Evolutionary conservation across 2,113 vertebrate species (phyloP), one percentile per base, ranked within the genome.

Genomic region (Malurus melanocephalus): DNA sequence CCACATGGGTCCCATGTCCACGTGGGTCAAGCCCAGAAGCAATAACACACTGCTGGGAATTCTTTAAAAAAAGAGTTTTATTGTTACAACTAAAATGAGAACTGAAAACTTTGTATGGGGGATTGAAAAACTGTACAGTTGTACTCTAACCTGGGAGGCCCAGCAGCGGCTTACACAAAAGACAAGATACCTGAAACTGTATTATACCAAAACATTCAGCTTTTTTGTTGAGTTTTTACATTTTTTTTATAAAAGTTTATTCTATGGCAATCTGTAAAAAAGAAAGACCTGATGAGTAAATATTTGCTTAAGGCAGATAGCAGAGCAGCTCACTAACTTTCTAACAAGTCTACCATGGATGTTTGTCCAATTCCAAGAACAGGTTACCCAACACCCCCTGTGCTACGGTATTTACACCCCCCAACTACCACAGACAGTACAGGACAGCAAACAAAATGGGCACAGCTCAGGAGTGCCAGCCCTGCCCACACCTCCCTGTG

Each of bases 251-350:
- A 97, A 97, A 93, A 93, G 88, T 96, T 96, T 96, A 94, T 95
- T 97, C 96, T 96, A 95, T 85, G 97, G 96, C 96, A 97, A 95
- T 94, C 95, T 95, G 92, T 97, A 95, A 97, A 97, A 97, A 97
- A 96, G 84, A 97, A 97, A 74, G 96, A 93, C 97, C 96, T 88
- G 95, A 93, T 94, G 96, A 97, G 97, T 97, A 97, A 95, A 95
- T 97, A 95, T 94, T 90, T 96, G 96, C 96, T 98, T 98, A 98
- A 98, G 98, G 98, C 98, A 98, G 95, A 96, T 77, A 98, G 97
- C 97, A 96, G 96, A 96, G 97, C 96, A 96, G 97, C 97, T 96
- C 81, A 92, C 97, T 96, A 96, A 95, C 95, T 96, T 96, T 85
- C 96, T 96, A 96, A 94, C 94, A 60, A 66, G 87, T 88, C 93